Evolutionary conservation across 2,888 invertebrate genomes (phyloP), one percentile per base, ranked within the genome.

Genomic region (Lasioglossum malachurum): DNA sequence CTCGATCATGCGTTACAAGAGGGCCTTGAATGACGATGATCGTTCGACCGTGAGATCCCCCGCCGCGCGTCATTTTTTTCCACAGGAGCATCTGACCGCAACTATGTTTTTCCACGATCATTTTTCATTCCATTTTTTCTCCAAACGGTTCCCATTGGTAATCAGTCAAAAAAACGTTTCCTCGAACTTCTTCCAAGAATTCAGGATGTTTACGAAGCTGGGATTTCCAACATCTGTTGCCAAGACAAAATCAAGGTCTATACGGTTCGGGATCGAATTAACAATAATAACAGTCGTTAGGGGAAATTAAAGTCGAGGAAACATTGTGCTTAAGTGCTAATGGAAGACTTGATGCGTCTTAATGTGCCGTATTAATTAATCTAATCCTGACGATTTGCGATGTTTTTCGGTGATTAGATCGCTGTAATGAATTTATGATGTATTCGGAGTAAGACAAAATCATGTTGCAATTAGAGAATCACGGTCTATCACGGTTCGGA

Each of bases 21-120:
- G 12, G 14, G 31, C 83, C 83, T 77, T 84, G 73, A 83, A 73
- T 83, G 53, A 53, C 38, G 5, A 44, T 49, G 53, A 73, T 23
- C 60, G 38, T 16, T 57, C 35, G 49, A 44, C 72, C 76, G 35
- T 71, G 69, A 72, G 38, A 71, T 53, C n/a, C 35, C 41, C 69
- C n/a, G 27, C 71, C 38, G 7, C n/a, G 64, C 38, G 60, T 16
- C 3, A 53, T 10, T 72, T 44, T 44, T 44, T 44, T 44, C 44
- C 35, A 31, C 31, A 23, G 35, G 73, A 73, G 19, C 31, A 73
- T 73, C 73, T 19, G 10, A 31, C 67, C 10, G 49, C 10, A 23
- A 31, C 31, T 23, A 35, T 31, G 23, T 74, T 49, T 49, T 49
- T 31, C 12, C 31, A 5, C 46, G 0, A 31, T 49, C 10, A 8